Percentiles rank a stretch among this genome's conserved stretches.
Evolutionary conservation across 2,113 vertebrate genomes (phyloP).

Genomic region (Crotalus tigris): DNA sequence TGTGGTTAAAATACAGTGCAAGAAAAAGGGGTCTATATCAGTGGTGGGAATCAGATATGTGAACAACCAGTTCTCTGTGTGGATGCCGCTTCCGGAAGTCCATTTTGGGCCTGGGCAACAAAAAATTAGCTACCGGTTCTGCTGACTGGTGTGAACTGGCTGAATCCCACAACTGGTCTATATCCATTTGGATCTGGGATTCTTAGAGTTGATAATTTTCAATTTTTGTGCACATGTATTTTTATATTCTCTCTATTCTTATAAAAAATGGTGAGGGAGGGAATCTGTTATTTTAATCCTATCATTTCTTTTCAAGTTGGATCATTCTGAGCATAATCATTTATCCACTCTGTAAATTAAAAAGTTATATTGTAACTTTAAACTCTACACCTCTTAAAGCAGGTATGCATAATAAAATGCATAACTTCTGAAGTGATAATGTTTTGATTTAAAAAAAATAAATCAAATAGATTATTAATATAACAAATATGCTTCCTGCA

Average conservation of each 20-base stretch:
- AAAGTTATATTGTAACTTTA: not conserved
- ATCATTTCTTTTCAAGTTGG: not conserved
- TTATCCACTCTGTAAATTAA: not conserved
- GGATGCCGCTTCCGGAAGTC: too few species aligned
- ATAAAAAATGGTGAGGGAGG: not conserved
- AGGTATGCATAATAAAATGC: not conserved
- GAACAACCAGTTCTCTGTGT: too few species aligned
- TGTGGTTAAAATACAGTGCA: too few species aligned
- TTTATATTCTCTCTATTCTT: not conserved
- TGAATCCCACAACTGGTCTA: too few species aligned
- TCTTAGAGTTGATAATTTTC: not conserved
- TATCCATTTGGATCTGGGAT: not conserved
- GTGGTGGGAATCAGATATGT: too few species aligned
- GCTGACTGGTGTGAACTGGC: too few species aligned
- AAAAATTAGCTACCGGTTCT: too few species aligned
- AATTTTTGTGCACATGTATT: not conserved
- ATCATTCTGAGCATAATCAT: not conserved
- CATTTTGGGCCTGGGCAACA: too few species aligned
- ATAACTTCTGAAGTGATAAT: not conserved
- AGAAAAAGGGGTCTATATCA: not conserved
- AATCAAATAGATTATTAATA: too few species aligned
- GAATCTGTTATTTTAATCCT: not conserved
- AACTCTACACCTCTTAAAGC: not conserved
- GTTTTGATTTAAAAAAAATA: too few species aligned
- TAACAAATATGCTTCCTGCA: too few species aligned